A percentile compares a stretch with the other conserved stretches of the same genome.
Evolutionary conservation across 2,888 invertebrate genomes (phyloP).

Genomic region (Halictus quadricinctus): DNA sequence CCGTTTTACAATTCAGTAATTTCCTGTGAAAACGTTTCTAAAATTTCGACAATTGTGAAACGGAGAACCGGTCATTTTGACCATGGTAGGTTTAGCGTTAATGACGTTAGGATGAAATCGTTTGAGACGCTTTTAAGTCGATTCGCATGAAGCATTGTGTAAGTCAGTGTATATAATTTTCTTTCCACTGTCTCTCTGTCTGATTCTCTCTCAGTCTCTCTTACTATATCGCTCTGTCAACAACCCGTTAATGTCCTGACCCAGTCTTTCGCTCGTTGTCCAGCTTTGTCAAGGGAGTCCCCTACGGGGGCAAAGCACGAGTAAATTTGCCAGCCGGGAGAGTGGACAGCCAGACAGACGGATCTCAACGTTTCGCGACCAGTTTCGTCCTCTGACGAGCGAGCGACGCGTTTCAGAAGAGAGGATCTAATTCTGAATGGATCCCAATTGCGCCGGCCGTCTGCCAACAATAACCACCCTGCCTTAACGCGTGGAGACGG

Average conservation of each 20-base stretch:
- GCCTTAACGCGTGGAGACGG: neutral
- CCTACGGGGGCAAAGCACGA: neutral
- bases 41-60: too few species aligned
- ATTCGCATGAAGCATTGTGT: too few species aligned
- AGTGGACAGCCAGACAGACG: neutral
- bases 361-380: neutral
- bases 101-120: too few species aligned
- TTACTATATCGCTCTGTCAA: slow-evolving; percentile 6
- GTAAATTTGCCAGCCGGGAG: neutral
- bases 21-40: too few species aligned
- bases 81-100: too few species aligned
- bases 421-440: neutral
- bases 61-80: too few species aligned
- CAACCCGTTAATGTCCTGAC: slow-evolving; percentile 25
- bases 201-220: neutral
- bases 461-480: neutral
- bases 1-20: too few species aligned
- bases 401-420: neutral
- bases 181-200: neutral
- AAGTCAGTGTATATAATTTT: neutral
- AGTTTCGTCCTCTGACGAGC: neutral
- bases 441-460: neutral
- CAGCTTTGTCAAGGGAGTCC: neutral
- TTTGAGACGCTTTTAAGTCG: too few species aligned
- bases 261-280: neutral